phyloP scores from a whole-genome alignment of 2,888 invertebrate genomes.

The Busseola fusca region DNA sequence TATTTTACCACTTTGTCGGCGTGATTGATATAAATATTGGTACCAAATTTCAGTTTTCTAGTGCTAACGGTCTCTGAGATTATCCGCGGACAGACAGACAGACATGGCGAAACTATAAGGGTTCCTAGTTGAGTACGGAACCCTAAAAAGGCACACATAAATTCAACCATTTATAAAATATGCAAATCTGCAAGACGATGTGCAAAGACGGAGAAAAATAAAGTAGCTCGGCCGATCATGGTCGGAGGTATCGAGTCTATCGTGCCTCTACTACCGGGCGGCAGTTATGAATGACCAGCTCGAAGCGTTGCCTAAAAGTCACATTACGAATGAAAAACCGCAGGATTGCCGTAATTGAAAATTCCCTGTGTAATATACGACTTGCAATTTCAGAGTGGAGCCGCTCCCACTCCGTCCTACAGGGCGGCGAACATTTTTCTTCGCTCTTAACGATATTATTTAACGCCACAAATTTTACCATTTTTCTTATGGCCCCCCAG shows the following conservation, averaged over 20 bases:
- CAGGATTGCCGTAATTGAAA: constrained; percentile 89
- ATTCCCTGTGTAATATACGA: constrained; percentile 88
- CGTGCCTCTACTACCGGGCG: constrained; percentile 55
- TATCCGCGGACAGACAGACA: too few relatives aligned
- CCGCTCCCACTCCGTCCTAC: constrained; percentile 74
- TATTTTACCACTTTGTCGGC: too few relatives aligned
- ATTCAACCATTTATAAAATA: constrained; percentile 44
- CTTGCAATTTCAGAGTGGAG: constrained; percentile 86
- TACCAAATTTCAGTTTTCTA: too few relatives aligned
- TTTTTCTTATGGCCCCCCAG: constrained; percentile 81
- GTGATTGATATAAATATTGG: too few relatives aligned
- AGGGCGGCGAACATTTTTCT: constrained; percentile 84
- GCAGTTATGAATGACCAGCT: constrained; percentile 83
- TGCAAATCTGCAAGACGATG: constrained; percentile 30
- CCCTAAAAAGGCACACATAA: constrained; percentile 12
- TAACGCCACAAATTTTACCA: constrained; percentile 87
- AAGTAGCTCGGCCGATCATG: constrained; percentile 40
- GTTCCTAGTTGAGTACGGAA: too few relatives aligned
- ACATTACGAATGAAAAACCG: constrained; percentile 89
- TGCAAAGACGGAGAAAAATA: constrained; percentile 35
- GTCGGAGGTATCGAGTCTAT: constrained; percentile 57
- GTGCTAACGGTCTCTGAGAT: too few relatives aligned
- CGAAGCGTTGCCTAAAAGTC: constrained; percentile 86
- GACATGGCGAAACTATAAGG: too few relatives aligned
- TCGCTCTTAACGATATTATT: constrained; percentile 87